Conservation (phyloP, 1,140 invertebrate genomes). For the Trichomalopsis sarcophagae region DNA sequence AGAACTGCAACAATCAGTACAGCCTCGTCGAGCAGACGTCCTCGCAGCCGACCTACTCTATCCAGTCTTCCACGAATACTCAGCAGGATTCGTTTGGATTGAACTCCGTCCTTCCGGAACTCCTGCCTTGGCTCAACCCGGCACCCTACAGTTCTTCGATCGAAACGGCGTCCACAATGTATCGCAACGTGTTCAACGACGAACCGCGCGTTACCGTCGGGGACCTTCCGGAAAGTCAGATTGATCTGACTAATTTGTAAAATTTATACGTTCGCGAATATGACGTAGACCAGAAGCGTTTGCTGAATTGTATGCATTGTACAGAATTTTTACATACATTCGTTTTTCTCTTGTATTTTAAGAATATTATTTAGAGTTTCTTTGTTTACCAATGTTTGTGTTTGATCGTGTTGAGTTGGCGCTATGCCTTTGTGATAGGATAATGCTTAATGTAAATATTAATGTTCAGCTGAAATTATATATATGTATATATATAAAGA, state of each 20-base stretch:
- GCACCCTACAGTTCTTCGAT: not conserved
- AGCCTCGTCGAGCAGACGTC: not conserved
- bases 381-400: not conserved
- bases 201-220: not conserved
- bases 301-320: not conserved
- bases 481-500: too few relatives aligned
- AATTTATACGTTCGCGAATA: not conserved
- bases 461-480: too few relatives aligned
- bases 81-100: not conserved
- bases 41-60: not conserved
- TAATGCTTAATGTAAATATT: not conserved
- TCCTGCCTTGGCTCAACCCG: not conserved
- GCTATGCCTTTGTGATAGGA: constrained; percentile 18
- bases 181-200: not conserved
- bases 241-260: constrained; percentile 20
- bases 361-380: not conserved
- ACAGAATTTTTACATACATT: not conserved
- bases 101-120: not conserved
- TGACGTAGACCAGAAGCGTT: not conserved
- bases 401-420: too few relatives aligned
- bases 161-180: not conserved
- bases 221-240: not conserved
- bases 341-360: not conserved
- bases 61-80: not conserved
- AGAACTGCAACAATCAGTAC: not conserved